A percentile compares a stretch with the other conserved stretches of the same genome.
These are phyloP conservation scores for Sesia apiformis DNA, from an alignment of 2,888 invertebrate genomes.

Conservation along the genomic window DNA sequence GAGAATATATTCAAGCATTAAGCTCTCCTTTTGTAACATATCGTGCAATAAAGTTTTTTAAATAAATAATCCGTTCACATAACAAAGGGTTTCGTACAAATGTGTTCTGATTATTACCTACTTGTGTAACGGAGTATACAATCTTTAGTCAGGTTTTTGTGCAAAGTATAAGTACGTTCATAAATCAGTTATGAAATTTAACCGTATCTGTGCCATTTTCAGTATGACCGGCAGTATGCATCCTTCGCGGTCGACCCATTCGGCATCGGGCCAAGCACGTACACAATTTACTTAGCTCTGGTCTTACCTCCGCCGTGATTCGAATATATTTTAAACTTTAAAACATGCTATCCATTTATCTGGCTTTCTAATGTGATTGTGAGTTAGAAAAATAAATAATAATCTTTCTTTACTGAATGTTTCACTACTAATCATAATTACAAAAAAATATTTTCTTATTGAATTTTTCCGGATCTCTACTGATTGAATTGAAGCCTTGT, in stretches of 20 bases:
- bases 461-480: no score
- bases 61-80: no score
- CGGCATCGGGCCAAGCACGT: constrained; percentile 67
- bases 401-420: no score
- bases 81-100: not conserved
- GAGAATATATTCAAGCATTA: no score
- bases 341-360: constrained; percentile 19
- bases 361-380: not conserved
- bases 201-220: not conserved
- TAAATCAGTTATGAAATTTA: not conserved
- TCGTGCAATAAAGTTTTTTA: no score
- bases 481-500: no score
- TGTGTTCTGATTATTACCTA: not conserved
- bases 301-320: constrained; percentile 49
- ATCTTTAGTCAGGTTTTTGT: not conserved
- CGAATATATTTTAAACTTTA: constrained; percentile 50
- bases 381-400: no score
- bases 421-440: no score
- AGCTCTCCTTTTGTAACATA: no score
- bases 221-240: constrained; percentile 26
- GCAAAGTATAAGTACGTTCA: not conserved
- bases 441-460: no score
- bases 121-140: not conserved
- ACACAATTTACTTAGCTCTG: constrained; percentile 65
- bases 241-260: constrained; percentile 47